Conservation (phyloP, 2,113 vertebrate genomes). For the Triplophysa rosa region DNA sequence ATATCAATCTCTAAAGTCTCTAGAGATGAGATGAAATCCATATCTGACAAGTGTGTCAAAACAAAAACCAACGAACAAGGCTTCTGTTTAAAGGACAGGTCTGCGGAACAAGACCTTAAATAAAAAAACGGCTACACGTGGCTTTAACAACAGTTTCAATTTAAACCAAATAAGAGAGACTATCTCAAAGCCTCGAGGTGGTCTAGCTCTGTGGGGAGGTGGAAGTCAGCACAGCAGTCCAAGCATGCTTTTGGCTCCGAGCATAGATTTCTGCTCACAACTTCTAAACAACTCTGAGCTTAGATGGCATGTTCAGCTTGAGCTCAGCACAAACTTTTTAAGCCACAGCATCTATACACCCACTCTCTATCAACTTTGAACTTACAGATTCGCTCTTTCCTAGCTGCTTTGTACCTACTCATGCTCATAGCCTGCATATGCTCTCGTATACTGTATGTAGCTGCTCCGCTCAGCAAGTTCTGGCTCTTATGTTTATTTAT, state of each 20-base stretch:
- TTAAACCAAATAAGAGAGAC: not conserved
- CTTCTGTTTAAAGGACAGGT: not conserved
- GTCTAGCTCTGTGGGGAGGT: constrained; percentile 1
- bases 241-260: constrained; percentile 10
- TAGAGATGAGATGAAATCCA: constrained; percentile 8
- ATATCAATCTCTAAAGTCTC: constrained; percentile 12
- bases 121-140: constrained; percentile 1
- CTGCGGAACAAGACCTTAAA: constrained; percentile 6
- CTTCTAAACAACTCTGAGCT: constrained; percentile 31
- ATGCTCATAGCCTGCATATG: constrained; percentile 5
- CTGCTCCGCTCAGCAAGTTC: not conserved
- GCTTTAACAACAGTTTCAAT: not conserved
- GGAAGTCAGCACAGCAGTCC: constrained; percentile 8
- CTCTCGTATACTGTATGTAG: not conserved
- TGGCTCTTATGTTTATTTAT: constrained; percentile 1
- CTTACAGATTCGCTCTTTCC: not conserved
- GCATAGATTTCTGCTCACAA: constrained; percentile 38
- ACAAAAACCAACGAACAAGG: constrained; percentile 15
- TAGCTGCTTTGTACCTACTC: constrained; percentile 29
- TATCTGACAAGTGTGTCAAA: constrained; percentile 1
- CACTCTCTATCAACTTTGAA: constrained; percentile 27
- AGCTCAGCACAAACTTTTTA: constrained; percentile 36
- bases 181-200: not conserved
- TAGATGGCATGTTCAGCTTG: constrained; percentile 31
- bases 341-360: constrained; percentile 35